These are phyloP conservation scores for Cacoxenus indagator DNA, from an alignment of 2,888 invertebrate genomes.

Conservation along the genomic window DNA sequence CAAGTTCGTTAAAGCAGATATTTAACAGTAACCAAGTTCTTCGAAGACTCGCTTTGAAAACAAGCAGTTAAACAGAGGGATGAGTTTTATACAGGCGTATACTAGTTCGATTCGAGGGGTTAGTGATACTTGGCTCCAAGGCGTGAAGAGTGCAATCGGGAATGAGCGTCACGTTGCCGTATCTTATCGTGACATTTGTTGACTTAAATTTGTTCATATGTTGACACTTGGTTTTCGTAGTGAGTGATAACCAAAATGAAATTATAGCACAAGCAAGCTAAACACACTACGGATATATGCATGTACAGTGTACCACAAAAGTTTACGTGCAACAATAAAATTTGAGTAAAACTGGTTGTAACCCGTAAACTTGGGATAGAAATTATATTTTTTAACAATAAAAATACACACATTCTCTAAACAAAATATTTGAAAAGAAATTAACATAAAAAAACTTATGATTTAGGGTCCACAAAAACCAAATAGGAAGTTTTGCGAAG, in stretches of 20 bases:
- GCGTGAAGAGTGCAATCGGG: neutral
- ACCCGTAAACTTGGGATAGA: no score
- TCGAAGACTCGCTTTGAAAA: no score
- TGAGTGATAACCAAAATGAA: slow-evolving; percentile 30
- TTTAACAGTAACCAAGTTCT: neutral
- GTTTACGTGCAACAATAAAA: no score
- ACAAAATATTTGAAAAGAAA: neutral
- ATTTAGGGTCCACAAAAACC: no score
- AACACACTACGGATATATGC: neutral
- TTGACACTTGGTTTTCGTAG: slow-evolving; percentile 49
- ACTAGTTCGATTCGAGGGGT: no score
- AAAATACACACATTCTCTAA: slow-evolving; percentile 9
- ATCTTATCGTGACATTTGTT: slow-evolving; percentile 59
- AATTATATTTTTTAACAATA: no score
- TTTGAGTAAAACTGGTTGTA: no score
- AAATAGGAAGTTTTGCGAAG: no score
- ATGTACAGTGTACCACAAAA: neutral
- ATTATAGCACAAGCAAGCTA: neutral
- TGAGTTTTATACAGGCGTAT: no score
- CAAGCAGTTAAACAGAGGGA: neutral
- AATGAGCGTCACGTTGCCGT: neutral
- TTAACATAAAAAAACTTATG: no score
- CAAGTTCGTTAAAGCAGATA: neutral
- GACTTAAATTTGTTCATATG: slow-evolving; percentile 62
- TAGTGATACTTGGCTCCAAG: neutral